Conservation (phyloP, 2,888 invertebrate species). For the Parnassius smintheus region DNA sequence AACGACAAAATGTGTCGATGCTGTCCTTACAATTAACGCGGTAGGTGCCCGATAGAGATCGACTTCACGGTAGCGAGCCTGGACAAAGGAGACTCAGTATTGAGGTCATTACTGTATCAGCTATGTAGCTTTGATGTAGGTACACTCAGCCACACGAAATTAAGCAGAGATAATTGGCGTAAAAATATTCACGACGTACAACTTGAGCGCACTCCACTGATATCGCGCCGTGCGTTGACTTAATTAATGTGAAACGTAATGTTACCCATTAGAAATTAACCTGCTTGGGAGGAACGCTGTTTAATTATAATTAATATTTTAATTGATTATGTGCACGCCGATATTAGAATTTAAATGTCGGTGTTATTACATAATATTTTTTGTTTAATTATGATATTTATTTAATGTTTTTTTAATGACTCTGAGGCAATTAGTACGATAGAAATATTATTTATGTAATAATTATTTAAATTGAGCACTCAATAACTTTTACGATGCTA, state of each 20-base stretch:
- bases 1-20: background rate
- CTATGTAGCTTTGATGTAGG: conserved; percentile 9
- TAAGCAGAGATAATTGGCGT: conserved; percentile 3
- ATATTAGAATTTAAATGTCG: conserved; percentile 1
- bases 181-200: conserved; percentile 1
- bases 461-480: too few species aligned
- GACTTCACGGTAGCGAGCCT: conserved; percentile 56
- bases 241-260: conserved; percentile 12
- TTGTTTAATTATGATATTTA: too few species aligned
- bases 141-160: conserved; percentile 12
- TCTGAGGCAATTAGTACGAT: too few species aligned
- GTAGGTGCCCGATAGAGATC: conserved; percentile 42
- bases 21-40: conserved; percentile 3
- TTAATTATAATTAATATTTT: conserved; percentile 13
- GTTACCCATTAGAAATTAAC: conserved; percentile 19
- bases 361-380: too few species aligned
- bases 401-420: too few species aligned
- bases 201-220: background rate
- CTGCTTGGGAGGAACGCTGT: background rate
- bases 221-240: background rate
- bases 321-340: conserved; percentile 7
- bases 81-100: conserved; percentile 52
- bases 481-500: too few species aligned
- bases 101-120: conserved; percentile 23
- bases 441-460: too few species aligned